These are phyloP conservation scores for Lacanobia oleracea DNA, from an alignment of 2,888 invertebrate species.

Conservation along the genomic window DNA sequence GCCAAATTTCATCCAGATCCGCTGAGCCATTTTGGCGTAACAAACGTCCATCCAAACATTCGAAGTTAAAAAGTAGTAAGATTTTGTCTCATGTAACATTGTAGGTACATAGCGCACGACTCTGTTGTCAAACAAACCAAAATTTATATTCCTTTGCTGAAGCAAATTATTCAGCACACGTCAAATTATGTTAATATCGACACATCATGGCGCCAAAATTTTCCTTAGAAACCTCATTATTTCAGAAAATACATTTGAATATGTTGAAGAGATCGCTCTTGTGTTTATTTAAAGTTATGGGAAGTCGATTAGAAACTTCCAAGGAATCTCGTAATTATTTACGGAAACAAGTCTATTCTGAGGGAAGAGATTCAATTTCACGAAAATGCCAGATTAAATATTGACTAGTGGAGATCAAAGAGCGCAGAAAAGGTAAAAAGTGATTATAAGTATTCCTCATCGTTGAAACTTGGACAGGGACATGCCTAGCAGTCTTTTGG, in stretches of 20 bases:
- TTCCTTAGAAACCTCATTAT: slow-evolving; percentile 8
- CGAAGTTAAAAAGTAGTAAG: no score
- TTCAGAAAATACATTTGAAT: not conserved
- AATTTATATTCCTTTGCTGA: slow-evolving; percentile 9
- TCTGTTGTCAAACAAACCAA: not conserved
- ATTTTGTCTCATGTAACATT: not conserved
- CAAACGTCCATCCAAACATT: no score
- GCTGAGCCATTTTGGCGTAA: no score
- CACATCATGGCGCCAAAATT: slow-evolving; percentile 15
- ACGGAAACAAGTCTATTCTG: not conserved
- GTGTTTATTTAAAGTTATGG: slow-evolving; percentile 22
- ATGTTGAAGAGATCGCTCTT: not conserved
- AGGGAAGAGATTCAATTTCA: not conserved
- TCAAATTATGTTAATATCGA: slow-evolving; percentile 34
- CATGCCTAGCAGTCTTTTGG: no score
- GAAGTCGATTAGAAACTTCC: slow-evolving; percentile 15
- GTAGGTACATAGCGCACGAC: not conserved
- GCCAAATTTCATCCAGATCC: no score
- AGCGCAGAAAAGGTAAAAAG: no score
- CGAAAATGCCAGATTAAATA: not conserved
- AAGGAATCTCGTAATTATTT: not conserved
- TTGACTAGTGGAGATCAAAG: not conserved
- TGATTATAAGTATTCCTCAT: not conserved
- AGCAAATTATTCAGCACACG: slow-evolving; percentile 18
- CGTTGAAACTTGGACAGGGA: not conserved